phyloP scores from a whole-genome alignment of 2,888 invertebrate species.

The Pachycephus smyrnensis region DNA sequence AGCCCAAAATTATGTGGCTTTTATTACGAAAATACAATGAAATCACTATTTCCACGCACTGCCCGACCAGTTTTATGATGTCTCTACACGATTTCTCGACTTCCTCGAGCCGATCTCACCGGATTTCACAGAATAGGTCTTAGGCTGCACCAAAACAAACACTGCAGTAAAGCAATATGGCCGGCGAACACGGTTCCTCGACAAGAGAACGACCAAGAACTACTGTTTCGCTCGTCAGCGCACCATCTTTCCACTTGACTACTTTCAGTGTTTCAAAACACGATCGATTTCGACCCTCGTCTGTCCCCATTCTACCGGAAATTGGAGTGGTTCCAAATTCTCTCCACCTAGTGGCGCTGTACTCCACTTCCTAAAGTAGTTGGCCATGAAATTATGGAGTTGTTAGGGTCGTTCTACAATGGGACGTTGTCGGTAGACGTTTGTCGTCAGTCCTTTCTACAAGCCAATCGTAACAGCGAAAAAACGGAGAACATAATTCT shows the following conservation, averaged over 20 bases:
- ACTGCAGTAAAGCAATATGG: slow-evolving; percentile 63
- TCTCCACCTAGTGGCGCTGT: not conserved
- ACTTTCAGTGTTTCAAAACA: not conserved
- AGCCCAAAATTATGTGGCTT: not conserved
- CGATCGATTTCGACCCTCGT: not conserved
- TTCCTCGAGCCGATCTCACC: slow-evolving; percentile 27
- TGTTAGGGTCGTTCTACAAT: no score
- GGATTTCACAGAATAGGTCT: slow-evolving; percentile 35
- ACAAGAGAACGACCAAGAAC: slow-evolving; percentile 42
- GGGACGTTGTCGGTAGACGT: no score
- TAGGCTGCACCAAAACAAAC: slow-evolving; percentile 61
- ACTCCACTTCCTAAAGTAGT: not conserved
- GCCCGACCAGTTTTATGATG: slow-evolving; percentile 3
- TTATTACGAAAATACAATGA: slow-evolving; percentile 12
- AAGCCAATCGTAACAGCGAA: no score
- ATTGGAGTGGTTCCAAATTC: not conserved
- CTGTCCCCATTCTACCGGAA: not conserved
- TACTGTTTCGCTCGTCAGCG: slow-evolving; percentile 43
- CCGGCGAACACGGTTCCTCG: slow-evolving; percentile 50
- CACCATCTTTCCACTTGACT: slow-evolving; percentile 44
- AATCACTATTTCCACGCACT: slow-evolving; percentile 5
- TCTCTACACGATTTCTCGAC: not conserved
- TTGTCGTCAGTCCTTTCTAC: no score
- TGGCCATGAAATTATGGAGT: not conserved
- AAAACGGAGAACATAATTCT: no score